Evolutionary conservation across 2,888 invertebrate species (phyloP), one percentile per base, ranked within the genome.

Genomic region (Agriopis leucophaearia): DNA sequence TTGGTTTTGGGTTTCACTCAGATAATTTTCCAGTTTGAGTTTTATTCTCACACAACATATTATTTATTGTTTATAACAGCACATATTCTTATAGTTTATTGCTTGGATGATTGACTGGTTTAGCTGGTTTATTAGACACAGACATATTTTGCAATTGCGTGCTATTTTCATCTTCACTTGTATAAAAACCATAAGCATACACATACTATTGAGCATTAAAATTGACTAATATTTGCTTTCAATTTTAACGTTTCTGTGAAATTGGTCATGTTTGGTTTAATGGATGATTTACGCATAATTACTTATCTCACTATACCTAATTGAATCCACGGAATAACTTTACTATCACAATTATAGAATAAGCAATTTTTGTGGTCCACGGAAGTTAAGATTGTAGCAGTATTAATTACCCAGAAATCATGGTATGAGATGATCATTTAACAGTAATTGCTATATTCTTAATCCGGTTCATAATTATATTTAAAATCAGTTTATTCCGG

Each of bases 1-100:
- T 66, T 69, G 76, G 78, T 77, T 80, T 81, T 77, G 56, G 70
- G 75, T 81, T 82, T 78, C 79, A 75, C 78, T 76, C 74, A 76
- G 72, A 74, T 75, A 72, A 70, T 70, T 70, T 67, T 70, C 45
- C 56, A 65, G 65, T 51, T 38, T 69, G 66, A 70, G 61, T 59
- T 72, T 66, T 64, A 59, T 73, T 73, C 64, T 72, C 71, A 67
- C 68, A 64, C 55, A 16, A 42, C 42, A n/a, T 45, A 47, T 51
- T 57, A 65, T 67, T 70, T 64, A 66, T 65, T 64, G 56, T 58
- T 66, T 71, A 66, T 68, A 73, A 68, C 66, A 59, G 54, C 60
- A 48, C 60, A 64, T 56, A 55, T 64, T 71, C 50, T 66, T 70
- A 73, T 68, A 64, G 69, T 73, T 76, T 74, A 78, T 78, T 77